Evolutionary conservation across 2,113 vertebrate genomes (phyloP).

Genomic region (Chloropsis cyanopogon): DNA sequence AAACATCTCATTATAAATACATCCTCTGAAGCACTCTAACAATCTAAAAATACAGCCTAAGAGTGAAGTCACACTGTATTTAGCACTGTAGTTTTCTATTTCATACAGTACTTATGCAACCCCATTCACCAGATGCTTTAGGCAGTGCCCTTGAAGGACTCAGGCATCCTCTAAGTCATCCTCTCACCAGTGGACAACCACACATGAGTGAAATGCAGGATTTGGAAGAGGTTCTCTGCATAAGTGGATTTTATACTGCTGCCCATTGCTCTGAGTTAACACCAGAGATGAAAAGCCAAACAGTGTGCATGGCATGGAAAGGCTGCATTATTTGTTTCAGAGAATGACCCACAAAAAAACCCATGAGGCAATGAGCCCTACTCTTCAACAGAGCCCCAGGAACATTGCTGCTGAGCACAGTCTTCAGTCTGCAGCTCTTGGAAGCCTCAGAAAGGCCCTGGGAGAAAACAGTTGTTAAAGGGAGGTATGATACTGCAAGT

Average conservation of each 20-base stretch:
- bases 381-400: neutral
- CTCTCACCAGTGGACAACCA: neutral
- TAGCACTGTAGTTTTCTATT: neutral
- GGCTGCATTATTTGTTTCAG: neutral
- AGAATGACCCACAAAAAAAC: neutral
- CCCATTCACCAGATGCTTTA: neutral
- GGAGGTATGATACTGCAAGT: neutral
- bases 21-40: constrained; percentile 9
- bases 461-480: neutral
- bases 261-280: neutral
- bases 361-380: neutral
- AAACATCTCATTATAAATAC: neutral
- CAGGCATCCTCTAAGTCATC: neutral
- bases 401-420: neutral
- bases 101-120: neutral
- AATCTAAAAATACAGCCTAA: constrained; percentile 26
- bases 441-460: neutral
- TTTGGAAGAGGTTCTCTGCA: neutral
- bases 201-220: accelerated
- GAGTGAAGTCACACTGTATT: neutral
- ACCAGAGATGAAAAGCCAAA: neutral
- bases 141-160: neutral
- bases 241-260: neutral
- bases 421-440: neutral
- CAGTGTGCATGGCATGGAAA: neutral